Base-by-base conservation (phyloP, 1,140 invertebrate genomes). In the Sitophilus oryzae region DNA sequence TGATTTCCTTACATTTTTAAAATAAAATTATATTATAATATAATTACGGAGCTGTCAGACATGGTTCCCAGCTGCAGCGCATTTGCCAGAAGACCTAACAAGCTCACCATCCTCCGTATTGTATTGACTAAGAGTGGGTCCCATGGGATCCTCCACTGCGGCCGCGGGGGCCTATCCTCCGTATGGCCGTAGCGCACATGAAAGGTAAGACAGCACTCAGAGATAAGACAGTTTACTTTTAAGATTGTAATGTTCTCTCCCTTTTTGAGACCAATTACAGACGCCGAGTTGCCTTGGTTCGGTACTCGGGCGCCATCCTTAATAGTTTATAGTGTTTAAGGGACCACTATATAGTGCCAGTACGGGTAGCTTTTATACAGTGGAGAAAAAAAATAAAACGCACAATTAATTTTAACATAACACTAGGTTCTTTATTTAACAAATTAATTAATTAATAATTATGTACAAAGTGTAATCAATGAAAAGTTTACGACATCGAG, bases 121-220 rank as follows among this genome's bases (percentile, higher is more conserved):
- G n/a, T n/a, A n/a, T n/a, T n/a, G n/a, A n/a, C n/a, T n/a, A n/a
- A n/a, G n/a, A n/a, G n/a, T n/a, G n/a, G n/a, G n/a, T n/a, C n/a
- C n/a, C n/a, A n/a, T n/a, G n/a, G n/a, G n/a, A n/a, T n/a, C n/a
- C n/a, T n/a, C n/a, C n/a, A n/a, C n/a, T n/a, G n/a, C n/a, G n/a
- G n/a, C n/a, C n/a, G n/a, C n/a, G n/a, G n/a, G n/a, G n/a, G n/a
- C n/a, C n/a, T n/a, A n/a, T n/a, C n/a, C 82, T 99, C 30, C 81
- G 96, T 63, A 99, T 99, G 96, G 96, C 97, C 10, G 96, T 99
- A 18, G 94, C 94, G 1, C 96, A 99, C 74, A 99, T 99, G 96
- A 98, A 98, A 79, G 88, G n/a, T n/a, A n/a, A n/a, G n/a, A n/a
- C n/a, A n/a, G n/a, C 87, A 20, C 79, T 98, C 30, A 79, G 93